Percentiles rank a stretch among this genome's conserved stretches.
These are phyloP conservation scores for Sialis lutaria DNA, from an alignment of 2,888 invertebrate species.

Conservation along the genomic window DNA sequence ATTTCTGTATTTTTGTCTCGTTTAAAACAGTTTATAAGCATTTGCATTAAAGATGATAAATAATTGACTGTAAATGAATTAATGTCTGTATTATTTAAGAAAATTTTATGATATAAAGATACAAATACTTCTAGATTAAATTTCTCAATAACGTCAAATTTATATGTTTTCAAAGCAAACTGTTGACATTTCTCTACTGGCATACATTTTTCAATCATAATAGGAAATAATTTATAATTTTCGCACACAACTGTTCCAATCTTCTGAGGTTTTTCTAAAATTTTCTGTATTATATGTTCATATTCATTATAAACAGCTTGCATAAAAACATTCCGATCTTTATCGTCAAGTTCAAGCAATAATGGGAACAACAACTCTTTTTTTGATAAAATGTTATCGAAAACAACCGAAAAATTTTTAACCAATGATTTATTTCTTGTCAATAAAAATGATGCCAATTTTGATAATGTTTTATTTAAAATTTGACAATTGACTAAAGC, in stretches of 20 bases:
- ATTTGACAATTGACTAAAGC: constrained; percentile 32
- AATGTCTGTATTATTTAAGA: constrained; percentile 20
- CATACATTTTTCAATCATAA: constrained; percentile 42
- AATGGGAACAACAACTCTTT: constrained; percentile 47
- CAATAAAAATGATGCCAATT: constrained; percentile 38
- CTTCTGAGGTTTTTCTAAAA: constrained; percentile 51
- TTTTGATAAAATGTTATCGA: constrained; percentile 32
- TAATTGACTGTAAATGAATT: constrained; percentile 32
- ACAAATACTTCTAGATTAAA: constrained; percentile 38
- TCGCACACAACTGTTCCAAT: constrained; percentile 44
- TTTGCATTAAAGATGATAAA: constrained; percentile 34
- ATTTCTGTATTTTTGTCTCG: constrained; percentile 17
- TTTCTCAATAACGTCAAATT: constrained; percentile 40
- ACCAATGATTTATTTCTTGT: constrained; percentile 31
- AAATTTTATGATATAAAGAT: constrained; percentile 34
- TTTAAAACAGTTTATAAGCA: constrained; percentile 31
- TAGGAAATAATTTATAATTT: constrained; percentile 36
- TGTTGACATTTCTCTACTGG: constrained; percentile 34
- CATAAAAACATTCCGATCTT: constrained; percentile 28
- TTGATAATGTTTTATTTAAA: constrained; percentile 35
- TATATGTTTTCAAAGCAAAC: constrained; percentile 38
- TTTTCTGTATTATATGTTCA: constrained; percentile 40
- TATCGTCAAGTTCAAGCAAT: constrained; percentile 28
- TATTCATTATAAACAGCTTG: constrained; percentile 36
- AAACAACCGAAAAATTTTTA: constrained; percentile 28